phyloP scores from a whole-genome alignment of 2,113 vertebrate species.

The Pedionomus torquatus region DNA sequence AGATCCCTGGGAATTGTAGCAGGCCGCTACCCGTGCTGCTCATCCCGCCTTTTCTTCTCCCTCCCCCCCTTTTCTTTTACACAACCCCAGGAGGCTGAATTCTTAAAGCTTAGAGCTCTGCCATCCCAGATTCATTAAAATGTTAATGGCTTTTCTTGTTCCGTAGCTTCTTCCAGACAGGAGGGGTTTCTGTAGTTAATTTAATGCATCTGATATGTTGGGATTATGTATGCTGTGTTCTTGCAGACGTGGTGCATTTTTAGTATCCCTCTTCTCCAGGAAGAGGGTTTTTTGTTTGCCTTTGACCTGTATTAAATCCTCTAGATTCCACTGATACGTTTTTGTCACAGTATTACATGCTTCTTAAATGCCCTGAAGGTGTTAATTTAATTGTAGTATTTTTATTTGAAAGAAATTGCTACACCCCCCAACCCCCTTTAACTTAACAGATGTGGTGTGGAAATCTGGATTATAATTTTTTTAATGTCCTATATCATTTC shows the following conservation, averaged over 20 bases:
- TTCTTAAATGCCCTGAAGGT: background rate
- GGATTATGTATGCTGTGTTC: background rate
- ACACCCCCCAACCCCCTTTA: fast-evolving
- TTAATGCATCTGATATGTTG: background rate
- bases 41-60: background rate
- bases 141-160: constrained; percentile 45
- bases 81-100: background rate
- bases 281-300: background rate
- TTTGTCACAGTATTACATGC: background rate
- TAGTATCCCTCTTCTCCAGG: background rate
- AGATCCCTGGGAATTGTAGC: background rate
- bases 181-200: constrained; percentile 12
- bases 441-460: background rate
- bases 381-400: background rate
- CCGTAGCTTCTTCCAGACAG: constrained; percentile 38
- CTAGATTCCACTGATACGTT: background rate
- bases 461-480: background rate
- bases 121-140: constrained; percentile 5
- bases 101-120: background rate
- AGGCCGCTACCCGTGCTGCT: background rate
- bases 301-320: background rate
- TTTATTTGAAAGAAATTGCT: background rate
- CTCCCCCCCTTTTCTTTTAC: background rate
- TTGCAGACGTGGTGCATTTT: background rate
- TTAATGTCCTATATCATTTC: background rate